A percentile compares a stretch with the other conserved stretches of the same genome.
phyloP scores from a whole-genome alignment of 2,888 invertebrate species.

The Smittia sp. region DNA sequence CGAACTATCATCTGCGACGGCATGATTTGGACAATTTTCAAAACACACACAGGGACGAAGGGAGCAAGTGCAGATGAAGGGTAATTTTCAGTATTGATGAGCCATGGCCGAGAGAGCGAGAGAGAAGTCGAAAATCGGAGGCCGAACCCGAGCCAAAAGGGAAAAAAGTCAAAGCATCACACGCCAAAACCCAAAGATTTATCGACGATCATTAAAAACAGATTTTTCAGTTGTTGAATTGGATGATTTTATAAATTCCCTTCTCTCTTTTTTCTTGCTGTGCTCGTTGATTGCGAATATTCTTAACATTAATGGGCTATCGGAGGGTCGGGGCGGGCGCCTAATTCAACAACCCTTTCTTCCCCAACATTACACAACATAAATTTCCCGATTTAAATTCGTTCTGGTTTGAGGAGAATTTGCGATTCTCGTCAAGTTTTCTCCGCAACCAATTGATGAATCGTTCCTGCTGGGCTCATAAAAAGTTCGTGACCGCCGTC shows the following conservation, averaged over 20 bases:
- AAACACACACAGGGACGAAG: constrained; percentile 13
- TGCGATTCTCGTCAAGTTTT: too few relatives aligned
- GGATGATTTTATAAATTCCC: constrained; percentile 2
- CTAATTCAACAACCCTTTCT: constrained; percentile 8
- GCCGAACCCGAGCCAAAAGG: constrained; percentile 8
- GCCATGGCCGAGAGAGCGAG: constrained; percentile 23
- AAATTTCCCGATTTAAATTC: background rate
- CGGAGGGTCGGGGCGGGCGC: background rate
- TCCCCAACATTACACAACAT: constrained; percentile 1
- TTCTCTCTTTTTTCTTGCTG: background rate
- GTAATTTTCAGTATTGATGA: constrained; percentile 41
- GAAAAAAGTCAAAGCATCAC: constrained; percentile 37
- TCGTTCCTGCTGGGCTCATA: too few relatives aligned
- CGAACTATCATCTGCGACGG: constrained; percentile 2
- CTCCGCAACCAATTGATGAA: too few relatives aligned
- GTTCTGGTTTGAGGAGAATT: too few relatives aligned
- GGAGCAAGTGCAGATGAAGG: constrained; percentile 36
- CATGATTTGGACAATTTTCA: constrained; percentile 11
- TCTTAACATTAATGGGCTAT: background rate
- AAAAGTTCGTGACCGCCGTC: too few relatives aligned
- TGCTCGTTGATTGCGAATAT: constrained; percentile 8
- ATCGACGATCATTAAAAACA: constrained; percentile 39
- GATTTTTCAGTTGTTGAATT: constrained; percentile 39
- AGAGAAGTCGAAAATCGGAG: background rate
- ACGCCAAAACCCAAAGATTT: constrained; percentile 34